Evolutionary conservation across 1,140 invertebrate genomes (phyloP).

Genomic region (Aphaenogaster floridana): DNA sequence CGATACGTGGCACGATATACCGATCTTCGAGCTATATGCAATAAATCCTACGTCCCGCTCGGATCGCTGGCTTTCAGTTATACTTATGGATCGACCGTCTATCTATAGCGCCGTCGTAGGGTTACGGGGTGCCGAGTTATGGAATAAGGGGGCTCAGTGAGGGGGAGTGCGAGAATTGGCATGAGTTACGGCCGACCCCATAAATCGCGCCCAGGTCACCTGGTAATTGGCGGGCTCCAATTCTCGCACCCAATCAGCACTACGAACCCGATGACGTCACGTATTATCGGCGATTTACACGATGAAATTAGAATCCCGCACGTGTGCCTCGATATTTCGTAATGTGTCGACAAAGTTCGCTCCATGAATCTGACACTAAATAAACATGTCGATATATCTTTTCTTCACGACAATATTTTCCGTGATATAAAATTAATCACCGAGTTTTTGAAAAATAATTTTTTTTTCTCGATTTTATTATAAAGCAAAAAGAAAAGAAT

Average conservation of each 20-base stretch:
- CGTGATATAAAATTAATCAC: not conserved
- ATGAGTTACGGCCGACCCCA: slow-evolving; percentile 84
- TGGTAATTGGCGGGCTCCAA: slow-evolving; percentile 83
- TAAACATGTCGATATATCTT: slow-evolving; percentile 1
- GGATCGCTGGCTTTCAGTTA: slow-evolving; percentile 61
- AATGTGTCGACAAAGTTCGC: not conserved
- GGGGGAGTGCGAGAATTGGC: slow-evolving; percentile 66
- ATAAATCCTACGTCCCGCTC: slow-evolving; percentile 76
- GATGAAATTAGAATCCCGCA: slow-evolving; percentile 78
- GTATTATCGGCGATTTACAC: slow-evolving; percentile 82
- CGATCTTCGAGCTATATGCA: slow-evolving; percentile 30
- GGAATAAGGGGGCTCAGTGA: slow-evolving; percentile 71
- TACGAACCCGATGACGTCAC: slow-evolving; percentile 80
- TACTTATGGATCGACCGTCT: slow-evolving; percentile 60
- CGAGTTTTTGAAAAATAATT: not conserved
- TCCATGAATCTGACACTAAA: not conserved
- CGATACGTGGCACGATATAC: slow-evolving; percentile 24
- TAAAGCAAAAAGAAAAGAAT: not conserved
- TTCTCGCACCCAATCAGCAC: slow-evolving; percentile 84
- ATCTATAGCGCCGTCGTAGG: slow-evolving; percentile 61
- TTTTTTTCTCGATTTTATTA: not conserved
- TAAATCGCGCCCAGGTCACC: slow-evolving; percentile 81
- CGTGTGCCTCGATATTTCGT: slow-evolving; percentile 42
- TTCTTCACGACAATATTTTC: not conserved
- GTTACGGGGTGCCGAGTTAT: slow-evolving; percentile 76